Percentiles rank a stretch among this genome's conserved stretches.
These are phyloP conservation scores for Poeciliopsis turneri DNA, from an alignment of 2,797 vertebrate species.

Conservation along the genomic window DNA sequence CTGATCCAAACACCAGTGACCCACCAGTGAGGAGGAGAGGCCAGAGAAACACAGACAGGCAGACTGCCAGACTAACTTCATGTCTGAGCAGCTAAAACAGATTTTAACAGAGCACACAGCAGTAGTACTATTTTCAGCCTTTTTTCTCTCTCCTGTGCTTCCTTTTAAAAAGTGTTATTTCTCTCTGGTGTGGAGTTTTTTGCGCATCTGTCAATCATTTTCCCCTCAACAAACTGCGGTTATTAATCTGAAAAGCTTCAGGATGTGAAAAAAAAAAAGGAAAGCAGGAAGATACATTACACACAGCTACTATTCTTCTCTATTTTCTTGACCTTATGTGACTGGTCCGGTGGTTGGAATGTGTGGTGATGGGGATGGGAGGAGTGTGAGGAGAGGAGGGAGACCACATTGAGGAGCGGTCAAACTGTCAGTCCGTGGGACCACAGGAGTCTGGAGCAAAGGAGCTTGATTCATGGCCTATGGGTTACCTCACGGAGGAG, in stretches of 20 bases:
- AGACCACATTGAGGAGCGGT: conserved; percentile 74
- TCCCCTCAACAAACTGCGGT: conserved; percentile 7
- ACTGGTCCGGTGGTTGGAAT: conserved; percentile 73
- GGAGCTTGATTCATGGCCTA: conserved; percentile 75
- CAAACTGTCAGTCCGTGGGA: conserved; percentile 71
- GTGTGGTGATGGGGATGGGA: conserved; percentile 71
- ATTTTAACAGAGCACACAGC: conserved; percentile 37
- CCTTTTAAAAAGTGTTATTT: conserved; percentile 11
- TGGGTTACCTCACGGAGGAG: conserved; percentile 72
- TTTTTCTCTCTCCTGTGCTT: conserved; percentile 12
- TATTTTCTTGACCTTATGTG: conserved; percentile 73
- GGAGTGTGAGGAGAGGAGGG: conserved; percentile 63
- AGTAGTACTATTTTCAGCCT: conserved; percentile 14
- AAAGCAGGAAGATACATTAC: conserved; percentile 20
- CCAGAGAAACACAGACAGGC: conserved; percentile 64
- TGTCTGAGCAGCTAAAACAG: conserved; percentile 59
- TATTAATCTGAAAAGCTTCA: conserved; percentile 27
- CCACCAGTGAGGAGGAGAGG: conserved; percentile 57
- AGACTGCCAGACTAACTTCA: conserved; percentile 63
- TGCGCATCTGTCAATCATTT: conserved; percentile 24
- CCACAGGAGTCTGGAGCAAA: conserved; percentile 75
- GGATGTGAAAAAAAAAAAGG: conserved; percentile 13
- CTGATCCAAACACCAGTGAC: conserved; percentile 73
- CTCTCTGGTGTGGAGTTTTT: background rate
- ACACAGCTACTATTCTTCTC: conserved; percentile 35